phyloP scores from a whole-genome alignment of 2,113 vertebrate species.

The Setophaga kirtlandii region DNA sequence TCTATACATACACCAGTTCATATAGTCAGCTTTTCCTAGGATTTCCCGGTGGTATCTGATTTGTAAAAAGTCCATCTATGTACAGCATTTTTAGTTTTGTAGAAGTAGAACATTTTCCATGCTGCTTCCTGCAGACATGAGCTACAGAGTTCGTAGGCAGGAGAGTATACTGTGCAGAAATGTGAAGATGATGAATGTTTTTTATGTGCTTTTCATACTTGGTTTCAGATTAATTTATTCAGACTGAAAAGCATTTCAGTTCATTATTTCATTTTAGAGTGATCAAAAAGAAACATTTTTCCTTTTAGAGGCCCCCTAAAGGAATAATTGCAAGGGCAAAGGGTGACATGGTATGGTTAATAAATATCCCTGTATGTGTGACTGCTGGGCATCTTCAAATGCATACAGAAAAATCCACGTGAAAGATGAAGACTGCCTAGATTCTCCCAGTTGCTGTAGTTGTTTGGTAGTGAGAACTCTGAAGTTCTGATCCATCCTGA shows the following conservation, averaged over 20 bases:
- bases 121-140: background rate
- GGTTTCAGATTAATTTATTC: conserved; percentile 3
- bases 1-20: background rate
- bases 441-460: background rate
- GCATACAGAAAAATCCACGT: background rate
- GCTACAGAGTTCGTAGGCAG: background rate
- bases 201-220: background rate
- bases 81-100: background rate
- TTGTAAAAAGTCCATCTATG: background rate
- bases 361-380: background rate
- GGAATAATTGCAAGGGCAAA: background rate
- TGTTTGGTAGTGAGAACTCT: background rate
- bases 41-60: background rate
- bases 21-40: background rate
- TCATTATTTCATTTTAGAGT: background rate
- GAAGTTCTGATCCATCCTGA: background rate
- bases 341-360: background rate
- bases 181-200: background rate
- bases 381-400: background rate
- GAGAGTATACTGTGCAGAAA: background rate
- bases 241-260: background rate
- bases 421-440: background rate
- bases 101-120: background rate
- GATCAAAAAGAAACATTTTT: background rate
- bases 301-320: background rate